Evolutionary conservation across 2,888 invertebrate species (phyloP).

Genomic region (Oscheius sp.): DNA sequence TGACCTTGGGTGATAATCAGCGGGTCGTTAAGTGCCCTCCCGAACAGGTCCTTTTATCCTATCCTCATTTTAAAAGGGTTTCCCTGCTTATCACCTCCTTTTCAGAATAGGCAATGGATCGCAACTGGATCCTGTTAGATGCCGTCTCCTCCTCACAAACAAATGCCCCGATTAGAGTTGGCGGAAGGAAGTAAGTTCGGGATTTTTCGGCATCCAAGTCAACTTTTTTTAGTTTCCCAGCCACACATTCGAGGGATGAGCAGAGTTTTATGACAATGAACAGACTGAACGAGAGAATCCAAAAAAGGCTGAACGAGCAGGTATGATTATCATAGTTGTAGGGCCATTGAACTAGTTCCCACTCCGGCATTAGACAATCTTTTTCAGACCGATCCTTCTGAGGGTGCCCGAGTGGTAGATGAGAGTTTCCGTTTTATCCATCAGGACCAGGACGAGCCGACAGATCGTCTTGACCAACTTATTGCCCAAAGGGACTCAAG

Average conservation of each 20-base stretch:
- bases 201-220: not conserved
- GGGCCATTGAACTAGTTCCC: not conserved
- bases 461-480: constrained; percentile 25
- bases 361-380: not conserved
- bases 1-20: constrained; percentile 9
- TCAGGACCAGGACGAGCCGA: constrained; percentile 24
- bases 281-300: constrained; percentile 37
- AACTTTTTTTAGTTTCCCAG: constrained; percentile 31
- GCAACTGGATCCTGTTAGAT: constrained; percentile 39
- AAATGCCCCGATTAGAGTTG: constrained; percentile 35
- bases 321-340: not conserved
- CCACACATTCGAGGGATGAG: constrained; percentile 36
- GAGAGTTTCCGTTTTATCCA: constrained; percentile 37
- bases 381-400: constrained; percentile 26
- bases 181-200: constrained; percentile 25
- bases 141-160: constrained; percentile 28
- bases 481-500: constrained; percentile 29
- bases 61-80: constrained; percentile 15
- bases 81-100: constrained; percentile 22
- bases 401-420: constrained; percentile 29
- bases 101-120: constrained; percentile 23
- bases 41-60: constrained; percentile 23
- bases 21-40: constrained; percentile 1
- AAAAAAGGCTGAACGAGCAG: constrained; percentile 24
- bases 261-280: constrained; percentile 35